Evolutionary conservation across 2,113 vertebrate species (phyloP).

Genomic region (Limnothrissa miodon): DNA sequence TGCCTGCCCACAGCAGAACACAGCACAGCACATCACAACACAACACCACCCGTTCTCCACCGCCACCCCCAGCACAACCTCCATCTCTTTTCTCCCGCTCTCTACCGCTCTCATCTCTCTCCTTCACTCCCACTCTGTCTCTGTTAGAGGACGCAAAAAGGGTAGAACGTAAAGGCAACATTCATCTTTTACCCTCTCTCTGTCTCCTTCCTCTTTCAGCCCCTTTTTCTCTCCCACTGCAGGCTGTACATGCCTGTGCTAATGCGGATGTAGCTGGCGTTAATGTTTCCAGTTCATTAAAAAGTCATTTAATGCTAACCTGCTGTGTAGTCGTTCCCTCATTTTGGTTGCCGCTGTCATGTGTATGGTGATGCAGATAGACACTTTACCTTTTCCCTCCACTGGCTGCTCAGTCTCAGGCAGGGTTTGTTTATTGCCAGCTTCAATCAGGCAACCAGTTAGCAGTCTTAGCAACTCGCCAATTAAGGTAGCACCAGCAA

Average conservation of each 20-base stretch:
- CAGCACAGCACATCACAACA: conserved; percentile 14
- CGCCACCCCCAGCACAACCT: too few species aligned
- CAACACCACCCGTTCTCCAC: neutral
- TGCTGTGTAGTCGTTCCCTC: neutral
- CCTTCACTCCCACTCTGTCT: neutral
- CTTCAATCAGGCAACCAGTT: neutral
- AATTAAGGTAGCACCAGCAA: neutral
- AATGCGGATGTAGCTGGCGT: neutral
- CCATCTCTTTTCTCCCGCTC: neutral
- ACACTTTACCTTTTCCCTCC: neutral
- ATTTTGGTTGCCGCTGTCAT: neutral
- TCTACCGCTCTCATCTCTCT: neutral
- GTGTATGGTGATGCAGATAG: neutral
- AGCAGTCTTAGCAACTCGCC: neutral
- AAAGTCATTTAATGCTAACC: neutral
- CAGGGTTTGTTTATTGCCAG: neutral
- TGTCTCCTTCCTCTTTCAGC: neutral
- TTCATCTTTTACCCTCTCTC: conserved; percentile 38
- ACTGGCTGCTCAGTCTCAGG: neutral
- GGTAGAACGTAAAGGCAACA: conserved; percentile 27
- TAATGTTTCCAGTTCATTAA: neutral
- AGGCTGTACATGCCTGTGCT: neutral
- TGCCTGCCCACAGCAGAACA: conserved; percentile 29
- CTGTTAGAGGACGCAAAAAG: conserved; percentile 20
- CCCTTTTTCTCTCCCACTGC: neutral